Percentiles rank a stretch among this genome's conserved stretches.
phyloP scores from a whole-genome alignment of 92 coral and sea anemone species.

The Galaxea fascicularis region DNA sequence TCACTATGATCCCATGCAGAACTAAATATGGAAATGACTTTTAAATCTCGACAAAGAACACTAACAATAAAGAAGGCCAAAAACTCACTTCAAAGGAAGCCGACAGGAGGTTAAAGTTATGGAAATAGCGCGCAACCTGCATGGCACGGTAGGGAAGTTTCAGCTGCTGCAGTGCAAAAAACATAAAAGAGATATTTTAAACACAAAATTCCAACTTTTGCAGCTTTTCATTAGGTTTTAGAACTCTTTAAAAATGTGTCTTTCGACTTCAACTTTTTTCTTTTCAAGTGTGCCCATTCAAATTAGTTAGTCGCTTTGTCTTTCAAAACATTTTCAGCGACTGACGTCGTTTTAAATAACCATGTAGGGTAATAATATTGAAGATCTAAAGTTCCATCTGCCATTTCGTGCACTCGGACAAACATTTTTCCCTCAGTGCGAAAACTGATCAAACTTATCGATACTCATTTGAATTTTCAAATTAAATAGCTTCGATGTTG shows the following conservation, averaged over 20 bases:
- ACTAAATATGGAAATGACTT: conserved; percentile 35
- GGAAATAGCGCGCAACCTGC: conserved; percentile 17
- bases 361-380: background rate
- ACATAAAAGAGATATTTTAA: background rate
- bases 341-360: background rate
- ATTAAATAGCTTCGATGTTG: background rate
- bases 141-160: background rate
- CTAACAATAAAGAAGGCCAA: conserved; percentile 26
- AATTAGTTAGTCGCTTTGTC: background rate
- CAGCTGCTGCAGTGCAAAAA: background rate
- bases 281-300: conserved; percentile 27
- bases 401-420: too few relatives aligned
- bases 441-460: too few relatives aligned
- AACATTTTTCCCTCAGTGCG: too few relatives aligned
- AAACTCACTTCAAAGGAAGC: conserved; percentile 46
- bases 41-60: conserved; percentile 4
- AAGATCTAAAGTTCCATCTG: background rate
- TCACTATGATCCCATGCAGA: conserved; percentile 7
- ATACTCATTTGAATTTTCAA: background rate
- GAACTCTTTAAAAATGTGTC: background rate
- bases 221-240: background rate
- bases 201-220: background rate
- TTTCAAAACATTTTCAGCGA: too few relatives aligned
- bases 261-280: background rate
- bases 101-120: background rate